A percentile compares a stretch with the other conserved stretches of the same genome.
These are phyloP conservation scores for Engraulis encrasicolus DNA, from an alignment of 2,113 vertebrate genomes.

Conservation along the genomic window DNA sequence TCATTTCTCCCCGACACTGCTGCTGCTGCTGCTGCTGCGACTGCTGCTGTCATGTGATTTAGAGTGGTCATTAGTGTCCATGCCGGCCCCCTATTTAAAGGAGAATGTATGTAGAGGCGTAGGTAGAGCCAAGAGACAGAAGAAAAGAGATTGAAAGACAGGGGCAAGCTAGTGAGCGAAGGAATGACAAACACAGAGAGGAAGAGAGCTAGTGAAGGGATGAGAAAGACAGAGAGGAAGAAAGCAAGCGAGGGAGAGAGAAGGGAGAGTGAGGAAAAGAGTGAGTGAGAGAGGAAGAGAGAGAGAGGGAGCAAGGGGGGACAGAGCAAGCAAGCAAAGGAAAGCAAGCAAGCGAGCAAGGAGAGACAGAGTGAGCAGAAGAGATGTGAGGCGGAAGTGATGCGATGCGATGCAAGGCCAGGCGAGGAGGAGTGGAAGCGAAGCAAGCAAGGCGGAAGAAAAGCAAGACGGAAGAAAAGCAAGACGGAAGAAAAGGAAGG, in stretches of 20 bases:
- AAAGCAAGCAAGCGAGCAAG: too few relatives aligned
- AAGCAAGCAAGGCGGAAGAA: too few relatives aligned
- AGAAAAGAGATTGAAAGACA: neutral
- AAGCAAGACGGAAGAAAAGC: too few relatives aligned
- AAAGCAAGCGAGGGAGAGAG: constrained; percentile 35
- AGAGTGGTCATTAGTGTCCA: neutral
- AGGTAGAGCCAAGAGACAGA: neutral
- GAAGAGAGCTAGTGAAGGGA: neutral
- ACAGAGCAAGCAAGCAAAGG: too few relatives aligned
- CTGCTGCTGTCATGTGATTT: neutral
- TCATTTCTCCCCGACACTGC: neutral
- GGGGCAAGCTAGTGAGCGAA: neutral
- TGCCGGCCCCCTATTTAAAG: neutral
- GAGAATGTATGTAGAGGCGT: neutral
- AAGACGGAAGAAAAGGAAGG: too few relatives aligned
- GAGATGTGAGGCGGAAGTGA: too few relatives aligned
- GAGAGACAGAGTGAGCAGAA: too few relatives aligned
- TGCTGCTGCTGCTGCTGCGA: neutral
- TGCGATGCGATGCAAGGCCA: too few relatives aligned
- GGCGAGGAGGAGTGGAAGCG: too few relatives aligned
- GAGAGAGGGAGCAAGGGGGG: neutral
- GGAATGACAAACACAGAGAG: constrained; percentile 34
- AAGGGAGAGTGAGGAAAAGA: constrained; percentile 39
- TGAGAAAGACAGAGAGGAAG: neutral
- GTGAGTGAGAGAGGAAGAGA: constrained; percentile 8